Evolutionary conservation across 2,888 invertebrate species (phyloP).

Genomic region (Leptura quadrifasciata): DNA sequence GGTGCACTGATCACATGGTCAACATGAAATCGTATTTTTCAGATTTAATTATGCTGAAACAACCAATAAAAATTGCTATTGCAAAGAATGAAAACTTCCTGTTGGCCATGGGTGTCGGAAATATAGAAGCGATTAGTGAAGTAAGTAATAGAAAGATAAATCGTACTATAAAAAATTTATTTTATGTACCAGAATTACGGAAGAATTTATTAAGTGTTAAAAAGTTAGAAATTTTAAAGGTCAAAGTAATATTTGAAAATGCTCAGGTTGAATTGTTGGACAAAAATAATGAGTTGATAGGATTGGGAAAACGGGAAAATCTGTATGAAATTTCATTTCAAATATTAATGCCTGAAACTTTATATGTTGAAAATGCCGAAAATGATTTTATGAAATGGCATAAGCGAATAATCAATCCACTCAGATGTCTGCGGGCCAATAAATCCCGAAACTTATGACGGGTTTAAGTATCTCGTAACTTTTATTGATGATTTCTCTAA

Average conservation of each 20-base stretch:
- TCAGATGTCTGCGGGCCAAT: too few species aligned
- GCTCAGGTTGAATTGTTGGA: slow-evolving; percentile 37
- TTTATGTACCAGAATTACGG: slow-evolving; percentile 45
- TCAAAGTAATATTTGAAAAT: slow-evolving; percentile 42
- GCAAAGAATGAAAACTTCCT: too few species aligned
- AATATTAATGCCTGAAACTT: slow-evolving; percentile 33
- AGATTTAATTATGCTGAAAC: too few species aligned
- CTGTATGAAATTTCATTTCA: slow-evolving; percentile 54
- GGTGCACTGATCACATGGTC: too few species aligned
- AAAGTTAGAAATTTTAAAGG: slow-evolving; percentile 43
- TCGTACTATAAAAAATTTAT: slow-evolving; percentile 50
- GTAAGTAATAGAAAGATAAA: slow-evolving; percentile 44
- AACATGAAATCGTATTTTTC: too few species aligned
- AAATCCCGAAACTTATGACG: too few species aligned
- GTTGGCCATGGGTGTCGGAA: slow-evolving; percentile 48
- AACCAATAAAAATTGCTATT: too few species aligned
- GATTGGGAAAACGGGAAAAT: slow-evolving; percentile 41
- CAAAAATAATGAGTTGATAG: slow-evolving; percentile 31
- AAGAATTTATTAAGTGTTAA: slow-evolving; percentile 48
- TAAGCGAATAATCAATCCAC: too few species aligned
- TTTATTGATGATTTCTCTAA: too few species aligned
- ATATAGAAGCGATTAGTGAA: slow-evolving; percentile 46
- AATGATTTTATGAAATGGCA: slow-evolving; percentile 24
- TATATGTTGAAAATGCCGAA: slow-evolving; percentile 46
- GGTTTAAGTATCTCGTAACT: too few species aligned